Conservation (phyloP, 2,797 vertebrate species). For the Ctenochaetus hawaiiensis region DNA sequence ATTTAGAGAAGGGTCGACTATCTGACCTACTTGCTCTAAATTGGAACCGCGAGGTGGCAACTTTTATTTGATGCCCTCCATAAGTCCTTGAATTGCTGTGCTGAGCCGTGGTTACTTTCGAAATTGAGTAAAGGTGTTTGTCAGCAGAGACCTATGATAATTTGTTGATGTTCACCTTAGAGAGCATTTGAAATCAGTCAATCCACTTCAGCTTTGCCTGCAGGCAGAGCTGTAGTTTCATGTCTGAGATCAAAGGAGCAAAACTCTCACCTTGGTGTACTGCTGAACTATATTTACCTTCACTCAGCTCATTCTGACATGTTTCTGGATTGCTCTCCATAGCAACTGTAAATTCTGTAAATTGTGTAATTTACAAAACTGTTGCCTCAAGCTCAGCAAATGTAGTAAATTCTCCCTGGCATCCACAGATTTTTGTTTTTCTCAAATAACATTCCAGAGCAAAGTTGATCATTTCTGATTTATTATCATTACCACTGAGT, state of each 20-base stretch:
- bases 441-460: neutral
- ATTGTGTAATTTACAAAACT: conserved; percentile 13
- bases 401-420: neutral
- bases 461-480: neutral
- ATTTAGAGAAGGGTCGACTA: conserved; percentile 39
- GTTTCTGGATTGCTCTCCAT: conserved; percentile 2
- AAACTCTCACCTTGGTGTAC: conserved; percentile 26
- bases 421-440: neutral
- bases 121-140: conserved; percentile 45
- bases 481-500: neutral
- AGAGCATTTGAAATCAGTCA: conserved; percentile 48
- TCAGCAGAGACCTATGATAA: conserved; percentile 47
- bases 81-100: conserved; percentile 25
- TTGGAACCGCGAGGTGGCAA: conserved; percentile 41
- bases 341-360: conserved; percentile 27
- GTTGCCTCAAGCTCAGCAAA: conserved; percentile 9
- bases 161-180: conserved; percentile 46
- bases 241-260: conserved; percentile 50
- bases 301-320: conserved; percentile 19
- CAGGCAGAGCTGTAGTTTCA: conserved; percentile 39
- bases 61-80: conserved; percentile 39
- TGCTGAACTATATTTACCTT: conserved; percentile 32
- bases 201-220: conserved; percentile 40
- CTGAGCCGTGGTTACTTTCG: conserved; percentile 26
- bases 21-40: conserved; percentile 57